Evolutionary conservation across 2,113 vertebrate species (phyloP), one percentile per base, ranked within the genome.

Genomic region (Pseudolaguvia tuberculata): DNA sequence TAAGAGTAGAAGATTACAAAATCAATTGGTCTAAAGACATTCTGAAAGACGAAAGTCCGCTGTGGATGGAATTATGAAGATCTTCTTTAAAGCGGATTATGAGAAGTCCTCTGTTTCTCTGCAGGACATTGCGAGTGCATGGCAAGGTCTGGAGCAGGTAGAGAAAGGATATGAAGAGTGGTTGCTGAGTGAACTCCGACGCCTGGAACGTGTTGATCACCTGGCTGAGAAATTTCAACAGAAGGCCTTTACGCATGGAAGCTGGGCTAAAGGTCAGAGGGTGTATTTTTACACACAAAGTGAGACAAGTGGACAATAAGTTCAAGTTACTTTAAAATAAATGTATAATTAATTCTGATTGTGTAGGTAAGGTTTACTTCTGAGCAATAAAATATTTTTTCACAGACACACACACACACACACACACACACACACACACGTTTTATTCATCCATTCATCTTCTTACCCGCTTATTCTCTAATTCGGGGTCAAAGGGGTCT

Each of bases 91-190:
- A 12, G n/a, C 14, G 4, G 31, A 35, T 53, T 35, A 51, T 17
- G 18, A 35, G 5, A n/a, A n/a, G 52, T 50, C 15, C 3, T 48
- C 31, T 70, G 48, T 14, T 18, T n/a, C 2, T 79, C 15, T 70
- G 50, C 39, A 93, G 92, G 92, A 93, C 79, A 91, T 93, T 79
- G 88, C 91, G 35, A 88, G 80, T 0, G 84, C 89, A 1, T 93
- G 92, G 92, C 91, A 91, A 78, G 90, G 89, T 66, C 61, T 93
- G 80, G 92, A 93, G 50, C 92, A 93, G 80, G 89, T 90, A 0
- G 92, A 93, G 79, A 93, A 93, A 68, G 92, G 91, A 14, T 91
- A 89, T 0, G 92, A 93, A 77, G 91, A 93, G 10, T 93, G 92
- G 92, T 79, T 92, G 20, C 83, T 93, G 51, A 92, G 85, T 0